These are phyloP conservation scores for Okamejei kenojei DNA, from an alignment of 2,797 vertebrate species.

Conservation along the genomic window DNA sequence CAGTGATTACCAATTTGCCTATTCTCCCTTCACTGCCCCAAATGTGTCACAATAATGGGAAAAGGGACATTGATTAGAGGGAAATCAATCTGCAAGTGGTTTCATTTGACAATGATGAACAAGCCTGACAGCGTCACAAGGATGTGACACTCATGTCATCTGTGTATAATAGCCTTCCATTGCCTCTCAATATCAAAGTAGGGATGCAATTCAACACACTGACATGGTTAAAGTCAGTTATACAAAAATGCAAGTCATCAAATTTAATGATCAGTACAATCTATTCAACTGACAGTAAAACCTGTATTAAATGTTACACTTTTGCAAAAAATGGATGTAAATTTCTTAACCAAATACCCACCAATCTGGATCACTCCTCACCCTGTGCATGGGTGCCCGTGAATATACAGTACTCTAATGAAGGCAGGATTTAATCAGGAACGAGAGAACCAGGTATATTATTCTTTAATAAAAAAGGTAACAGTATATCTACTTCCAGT, in stretches of 20 bases:
- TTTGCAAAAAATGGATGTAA: background rate
- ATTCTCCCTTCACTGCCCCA: background rate
- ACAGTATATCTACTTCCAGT: background rate
- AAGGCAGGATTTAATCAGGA: background rate
- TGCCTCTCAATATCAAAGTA: background rate
- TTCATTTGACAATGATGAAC: background rate
- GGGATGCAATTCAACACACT: background rate
- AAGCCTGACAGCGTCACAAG: background rate
- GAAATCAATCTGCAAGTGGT: background rate
- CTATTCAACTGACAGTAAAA: slow-evolving; percentile 33
- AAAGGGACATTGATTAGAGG: background rate
- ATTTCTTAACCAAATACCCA: background rate
- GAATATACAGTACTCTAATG: background rate
- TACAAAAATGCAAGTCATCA: slow-evolving; percentile 10
- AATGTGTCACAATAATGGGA: background rate
- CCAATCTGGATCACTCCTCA: background rate
- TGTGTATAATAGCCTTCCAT: background rate
- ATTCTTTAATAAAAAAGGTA: background rate
- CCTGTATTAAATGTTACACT: slow-evolving; percentile 30
- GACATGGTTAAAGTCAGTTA: slow-evolving; percentile 11
- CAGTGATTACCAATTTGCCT: background rate
- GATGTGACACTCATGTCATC: background rate
- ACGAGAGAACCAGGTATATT: background rate
- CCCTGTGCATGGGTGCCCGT: background rate
- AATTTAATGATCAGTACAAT: slow-evolving; percentile 2